Evolutionary conservation across 2,888 invertebrate genomes (phyloP), one percentile per base, ranked within the genome.

Genomic region (Erebia aethiops): DNA sequence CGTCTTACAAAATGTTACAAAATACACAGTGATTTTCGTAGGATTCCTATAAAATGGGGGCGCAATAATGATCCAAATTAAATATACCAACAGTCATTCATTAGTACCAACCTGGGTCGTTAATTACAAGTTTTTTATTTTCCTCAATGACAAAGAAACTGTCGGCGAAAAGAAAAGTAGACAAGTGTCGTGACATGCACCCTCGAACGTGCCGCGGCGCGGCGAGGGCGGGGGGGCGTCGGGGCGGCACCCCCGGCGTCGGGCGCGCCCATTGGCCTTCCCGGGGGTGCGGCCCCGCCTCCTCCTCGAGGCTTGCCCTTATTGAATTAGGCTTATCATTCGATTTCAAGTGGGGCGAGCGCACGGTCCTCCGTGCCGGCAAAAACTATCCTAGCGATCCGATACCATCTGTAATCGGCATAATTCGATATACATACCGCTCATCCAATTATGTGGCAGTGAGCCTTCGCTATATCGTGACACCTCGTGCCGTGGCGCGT

Each of bases 271-370:
- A 90, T 82, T 87, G 81, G 85, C 77, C 82, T 77, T 74, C 78
- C 77, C 79, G 87, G 90, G 90, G 89, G 89, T 87, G 88, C 84
- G 84, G 88, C 87, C 85, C 91, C 91, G 90, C 90, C 91, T 89
- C 89, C 83, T 87, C 88, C 93, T 90, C 92, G 91, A 91, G 90
- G 89, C 89, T 88, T 89, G 92, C 90, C 94, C 95, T 96, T 96
- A 96, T 96, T 95, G 95, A 96, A 96, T 96, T 96, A 96, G 95
- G 95, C 95, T 95, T 95, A 96, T 96, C 96, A 96, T 96, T 93
- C 92, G 93, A 93, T 94, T 93, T 93, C 91, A 87, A 91, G 91
- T 89, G 91, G 90, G 92, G 88, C 92, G 82, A 90, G 89, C 87
- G 93, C 89, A 85, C 89, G 92, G 92, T 89, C 85, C 91, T 92